Evolutionary conservation across 2,888 invertebrate species (phyloP), one percentile per base, ranked within the genome.

Genomic region (Plagiodera versicolora): DNA sequence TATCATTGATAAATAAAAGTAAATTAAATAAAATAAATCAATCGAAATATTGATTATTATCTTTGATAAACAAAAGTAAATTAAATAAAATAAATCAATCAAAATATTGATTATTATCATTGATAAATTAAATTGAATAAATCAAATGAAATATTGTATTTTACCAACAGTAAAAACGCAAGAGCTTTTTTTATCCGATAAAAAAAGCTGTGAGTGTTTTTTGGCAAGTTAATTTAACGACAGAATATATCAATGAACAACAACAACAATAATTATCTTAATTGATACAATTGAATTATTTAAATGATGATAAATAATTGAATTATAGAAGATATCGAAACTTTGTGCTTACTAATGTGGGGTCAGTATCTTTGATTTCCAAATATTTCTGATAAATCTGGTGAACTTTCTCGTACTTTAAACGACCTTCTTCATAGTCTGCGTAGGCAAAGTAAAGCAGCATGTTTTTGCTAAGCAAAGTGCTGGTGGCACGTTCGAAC

Each of bases 361-460:
- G 98, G 82, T 99, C 98, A 44, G 95, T 90, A 71, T 95, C 94
- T 54, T 88, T 85, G 77, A 95, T 90, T 72, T 92, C 92, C 58
- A 98, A 80, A 75, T 95, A 91, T 61, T 93, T 89, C 63, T 94
- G 92, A 82, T 99, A 99, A 72, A 99, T 97, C 76, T 91, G 90
- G 80, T 98, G 97, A 10, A 91, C 98, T 85, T 96, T 97, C 67
- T 97, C 95, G 77, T 95, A 96, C 77, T 97, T 96, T 78, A 97
- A 87, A 35, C 98, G 84, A 47, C 95, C 92, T 83, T 99, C 99
- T 80, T 99, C 98, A 75, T 98, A 99, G 81, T 99, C 99, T 0
- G 98, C 97, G 77, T 97, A 98, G 0, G 98, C 97, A 82, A 99
- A 99, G 80, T 98, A 97, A 17, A 99, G 80, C 51, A 99, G 81